Percentiles rank a stretch among this genome's conserved stretches.
Conservation (phyloP, 1,140 invertebrate genomes). For the Drosophila punjabiensis region DNA sequence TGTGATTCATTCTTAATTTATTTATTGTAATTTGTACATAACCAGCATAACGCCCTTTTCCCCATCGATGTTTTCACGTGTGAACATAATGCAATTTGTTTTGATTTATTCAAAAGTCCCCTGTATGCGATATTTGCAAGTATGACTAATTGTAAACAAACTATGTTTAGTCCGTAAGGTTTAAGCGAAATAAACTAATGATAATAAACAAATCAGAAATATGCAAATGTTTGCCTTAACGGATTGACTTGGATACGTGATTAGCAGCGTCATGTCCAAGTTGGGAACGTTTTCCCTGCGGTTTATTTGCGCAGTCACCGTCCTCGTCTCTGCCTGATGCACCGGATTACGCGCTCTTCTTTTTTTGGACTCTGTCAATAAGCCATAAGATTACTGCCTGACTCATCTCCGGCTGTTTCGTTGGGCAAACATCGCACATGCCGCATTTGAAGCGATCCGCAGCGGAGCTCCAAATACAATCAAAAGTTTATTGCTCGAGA, state of each 20-base stretch:
- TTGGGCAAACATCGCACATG: slow-evolving; percentile 71
- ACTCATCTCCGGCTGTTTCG: slow-evolving; percentile 52
- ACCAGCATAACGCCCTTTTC: slow-evolving; percentile 43
- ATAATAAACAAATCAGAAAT: slow-evolving; percentile 44
- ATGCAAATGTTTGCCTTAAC: slow-evolving; percentile 28
- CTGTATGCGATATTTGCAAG: slow-evolving; percentile 83
- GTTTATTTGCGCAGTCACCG: slow-evolving; percentile 37
- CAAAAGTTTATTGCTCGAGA: slow-evolving; percentile 64
- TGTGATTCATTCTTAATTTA: slow-evolving; percentile 78
- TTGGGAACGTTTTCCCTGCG: slow-evolving; percentile 48
- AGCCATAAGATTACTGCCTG: slow-evolving; percentile 37
- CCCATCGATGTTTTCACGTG: slow-evolving; percentile 63
- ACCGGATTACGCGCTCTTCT: slow-evolving; percentile 62
- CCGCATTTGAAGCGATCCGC: slow-evolving; percentile 45
- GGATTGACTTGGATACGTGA: slow-evolving; percentile 24
- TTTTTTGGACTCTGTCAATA: slow-evolving; percentile 62
- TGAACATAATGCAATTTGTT: slow-evolving; percentile 65
- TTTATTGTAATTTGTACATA: slow-evolving; percentile 81
- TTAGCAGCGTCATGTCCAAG: slow-evolving; percentile 62
- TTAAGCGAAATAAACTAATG: slow-evolving; percentile 34
- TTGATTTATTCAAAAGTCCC: slow-evolving; percentile 78
- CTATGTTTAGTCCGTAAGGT: slow-evolving; percentile 58
- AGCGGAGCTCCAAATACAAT: slow-evolving; percentile 59
- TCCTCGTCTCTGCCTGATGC: neutral
- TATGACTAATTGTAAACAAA: slow-evolving; percentile 63